phyloP scores from a whole-genome alignment of 2,113 vertebrate genomes.

The Heliornis fulica region DNA sequence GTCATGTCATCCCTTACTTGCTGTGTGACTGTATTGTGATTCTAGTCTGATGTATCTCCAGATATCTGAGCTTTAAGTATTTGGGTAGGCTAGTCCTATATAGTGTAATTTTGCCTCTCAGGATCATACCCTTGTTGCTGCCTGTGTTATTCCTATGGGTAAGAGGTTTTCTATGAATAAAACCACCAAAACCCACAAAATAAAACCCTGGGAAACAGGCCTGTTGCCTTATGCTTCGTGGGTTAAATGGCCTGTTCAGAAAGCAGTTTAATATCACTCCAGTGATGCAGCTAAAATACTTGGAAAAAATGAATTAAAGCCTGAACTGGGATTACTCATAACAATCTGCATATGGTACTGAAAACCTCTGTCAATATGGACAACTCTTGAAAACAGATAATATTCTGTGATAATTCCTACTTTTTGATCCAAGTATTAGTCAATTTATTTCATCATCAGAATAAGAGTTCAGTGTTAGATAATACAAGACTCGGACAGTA shows the following conservation, averaged over 20 bases:
- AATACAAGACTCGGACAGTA: neutral
- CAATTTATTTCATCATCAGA: neutral
- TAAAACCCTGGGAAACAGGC: neutral
- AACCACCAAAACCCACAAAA: fast-evolving
- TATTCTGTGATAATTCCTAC: fast-evolving
- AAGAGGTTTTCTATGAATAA: neutral
- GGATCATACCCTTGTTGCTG: neutral
- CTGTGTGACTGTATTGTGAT: neutral
- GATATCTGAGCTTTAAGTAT: neutral
- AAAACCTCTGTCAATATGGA: neutral
- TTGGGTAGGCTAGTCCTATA: neutral
- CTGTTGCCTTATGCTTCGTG: neutral
- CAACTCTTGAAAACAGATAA: neutral
- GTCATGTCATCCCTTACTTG: neutral
- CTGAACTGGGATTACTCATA: neutral
- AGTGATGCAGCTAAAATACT: neutral
- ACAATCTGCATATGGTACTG: neutral
- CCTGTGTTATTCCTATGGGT: neutral
- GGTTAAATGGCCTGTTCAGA: neutral
- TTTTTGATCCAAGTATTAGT: neutral
- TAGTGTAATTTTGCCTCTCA: neutral
- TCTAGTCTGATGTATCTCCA: neutral
- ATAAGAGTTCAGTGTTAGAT: neutral
- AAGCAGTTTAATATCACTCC: neutral
- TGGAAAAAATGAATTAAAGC: neutral